Conservation (phyloP, 2,888 invertebrate genomes). For the Hedychridium roseum region DNA sequence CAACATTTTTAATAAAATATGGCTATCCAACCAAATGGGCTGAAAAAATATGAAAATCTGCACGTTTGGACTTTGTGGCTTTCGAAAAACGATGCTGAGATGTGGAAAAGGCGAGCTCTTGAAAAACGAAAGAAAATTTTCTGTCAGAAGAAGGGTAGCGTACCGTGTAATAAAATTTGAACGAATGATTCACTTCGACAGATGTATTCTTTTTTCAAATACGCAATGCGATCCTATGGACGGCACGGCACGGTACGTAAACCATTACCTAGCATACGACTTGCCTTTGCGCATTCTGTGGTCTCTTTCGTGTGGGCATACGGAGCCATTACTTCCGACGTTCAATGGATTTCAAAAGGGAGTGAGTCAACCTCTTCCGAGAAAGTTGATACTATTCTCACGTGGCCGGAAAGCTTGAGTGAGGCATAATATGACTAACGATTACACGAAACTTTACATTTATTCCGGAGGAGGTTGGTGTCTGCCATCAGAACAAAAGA, state of each 20-base stretch:
- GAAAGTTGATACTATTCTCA: constrained; percentile 35
- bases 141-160: neutral
- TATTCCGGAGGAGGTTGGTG: no score
- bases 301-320: no score
- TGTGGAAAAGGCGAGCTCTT: neutral
- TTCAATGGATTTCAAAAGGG: constrained; percentile 35
- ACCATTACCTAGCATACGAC: constrained; percentile 27
- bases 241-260: no score
- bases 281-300: constrained; percentile 18
- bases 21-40: no score
- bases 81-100: neutral
- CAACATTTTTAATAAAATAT: no score
- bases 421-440: constrained; percentile 38
- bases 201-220: constrained; percentile 23
- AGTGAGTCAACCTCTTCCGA: constrained; percentile 33
- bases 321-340: constrained; percentile 30
- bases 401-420: constrained; percentile 29
- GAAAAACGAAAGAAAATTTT: neutral
- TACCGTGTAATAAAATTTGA: neutral
- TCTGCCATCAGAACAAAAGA: no score
- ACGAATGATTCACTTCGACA: constrained; percentile 12
- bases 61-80: neutral
- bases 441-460: constrained; percentile 24
- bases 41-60: no score
- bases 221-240: no score